phyloP scores from a whole-genome alignment of 2,797 vertebrate species.

The Rhynchotus rufescens region DNA sequence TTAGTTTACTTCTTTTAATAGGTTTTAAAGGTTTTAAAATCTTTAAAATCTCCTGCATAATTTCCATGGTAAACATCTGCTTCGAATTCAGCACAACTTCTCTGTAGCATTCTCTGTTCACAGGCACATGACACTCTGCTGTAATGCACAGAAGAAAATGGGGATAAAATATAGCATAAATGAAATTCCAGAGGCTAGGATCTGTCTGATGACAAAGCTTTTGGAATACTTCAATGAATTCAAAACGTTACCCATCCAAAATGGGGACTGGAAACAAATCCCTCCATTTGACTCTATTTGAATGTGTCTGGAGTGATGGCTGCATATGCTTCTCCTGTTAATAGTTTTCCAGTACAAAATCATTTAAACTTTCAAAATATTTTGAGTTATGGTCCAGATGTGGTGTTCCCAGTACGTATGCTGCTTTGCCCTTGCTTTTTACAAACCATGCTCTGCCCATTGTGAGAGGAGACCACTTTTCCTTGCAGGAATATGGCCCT shows the following conservation, averaged over 20 bases:
- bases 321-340: not conserved
- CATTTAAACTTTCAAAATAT: not conserved
- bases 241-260: not conserved
- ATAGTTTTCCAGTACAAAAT: not conserved
- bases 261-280: not conserved
- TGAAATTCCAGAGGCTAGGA: not conserved
- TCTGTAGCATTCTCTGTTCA: not conserved
- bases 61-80: not conserved
- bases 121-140: not conserved
- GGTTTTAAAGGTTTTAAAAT: not conserved
- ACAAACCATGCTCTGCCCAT: not conserved
- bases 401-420: not conserved
- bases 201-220: not conserved
- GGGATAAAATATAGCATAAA: not conserved
- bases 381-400: not conserved
- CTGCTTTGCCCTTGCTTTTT: not conserved
- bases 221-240: not conserved
- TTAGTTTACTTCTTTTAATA: too few species aligned
- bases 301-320: not conserved
- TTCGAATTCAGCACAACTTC: not conserved
- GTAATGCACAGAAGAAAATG: not conserved
- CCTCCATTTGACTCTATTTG: not conserved
- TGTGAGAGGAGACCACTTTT: not conserved
- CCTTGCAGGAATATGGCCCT: too few species aligned
- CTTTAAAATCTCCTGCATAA: not conserved